Conservation (phyloP, 2,888 invertebrate genomes). For the Epinotia nisella region DNA sequence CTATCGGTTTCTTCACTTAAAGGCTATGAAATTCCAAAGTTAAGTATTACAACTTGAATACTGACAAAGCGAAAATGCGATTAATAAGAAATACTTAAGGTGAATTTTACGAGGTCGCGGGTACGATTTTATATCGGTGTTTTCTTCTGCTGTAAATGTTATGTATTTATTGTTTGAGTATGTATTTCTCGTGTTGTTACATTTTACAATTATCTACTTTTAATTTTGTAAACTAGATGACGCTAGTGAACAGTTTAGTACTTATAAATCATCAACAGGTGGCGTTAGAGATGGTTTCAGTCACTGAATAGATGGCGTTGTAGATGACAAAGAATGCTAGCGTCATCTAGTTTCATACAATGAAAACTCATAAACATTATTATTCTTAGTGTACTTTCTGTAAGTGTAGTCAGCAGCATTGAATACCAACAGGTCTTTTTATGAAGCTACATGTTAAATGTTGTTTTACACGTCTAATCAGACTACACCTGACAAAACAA, state of each 20-base stretch:
- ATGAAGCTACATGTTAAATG: background rate
- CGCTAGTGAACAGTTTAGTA: background rate
- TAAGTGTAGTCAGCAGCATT: no score
- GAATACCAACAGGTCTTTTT: background rate
- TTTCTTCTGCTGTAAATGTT: conserved; percentile 9
- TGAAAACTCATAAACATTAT: background rate
- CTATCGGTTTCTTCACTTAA: conserved; percentile 58
- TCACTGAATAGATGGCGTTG: conserved; percentile 6
- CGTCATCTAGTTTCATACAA: conserved; percentile 4
- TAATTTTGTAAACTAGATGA: background rate
- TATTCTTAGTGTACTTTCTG: background rate
- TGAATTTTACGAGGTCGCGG: conserved; percentile 18
- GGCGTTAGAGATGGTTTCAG: background rate
- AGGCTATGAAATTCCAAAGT: conserved; percentile 81
- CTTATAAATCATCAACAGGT: background rate
- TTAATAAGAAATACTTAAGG: background rate
- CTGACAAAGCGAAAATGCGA: background rate
- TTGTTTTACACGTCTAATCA: background rate
- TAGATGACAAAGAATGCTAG: background rate
- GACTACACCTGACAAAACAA: no score
- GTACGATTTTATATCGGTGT: conserved; percentile 18
- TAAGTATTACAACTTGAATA: conserved; percentile 11
- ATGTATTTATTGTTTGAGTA: conserved; percentile 2
- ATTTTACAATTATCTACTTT: background rate
- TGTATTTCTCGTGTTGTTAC: background rate